Base-by-base conservation (phyloP, 2,888 invertebrate species). In the Cenopis cana region DNA sequence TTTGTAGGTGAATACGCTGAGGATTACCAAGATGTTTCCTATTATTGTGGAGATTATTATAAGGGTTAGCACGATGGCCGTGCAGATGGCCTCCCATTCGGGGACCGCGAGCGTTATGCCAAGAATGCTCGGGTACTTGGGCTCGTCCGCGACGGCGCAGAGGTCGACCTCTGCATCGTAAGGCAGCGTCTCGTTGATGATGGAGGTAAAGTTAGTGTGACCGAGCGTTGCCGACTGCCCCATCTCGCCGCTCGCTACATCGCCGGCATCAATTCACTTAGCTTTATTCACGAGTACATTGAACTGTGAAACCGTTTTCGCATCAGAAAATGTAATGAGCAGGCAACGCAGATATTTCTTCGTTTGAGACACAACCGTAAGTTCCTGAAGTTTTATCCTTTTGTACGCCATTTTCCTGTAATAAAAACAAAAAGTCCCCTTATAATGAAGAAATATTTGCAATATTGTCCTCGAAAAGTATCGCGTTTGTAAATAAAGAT, bases 1-100 rank as follows among this genome's bases (percentile, higher is more conserved):
- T 83, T 97, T 96, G 90, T 99, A 98, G 0, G 98, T 98, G 91
- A 99, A 98, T n/a, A 99, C 98, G 83, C 98, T 98, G 52, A 98
- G 94, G 78, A 99, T 98, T 68, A 99, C 99, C 76, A 99, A 93
- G 72, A 97, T 96, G 90, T 99, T 99, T 67, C 99, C 99, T 68
- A 98, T 95, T 73, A 98, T 96, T 33, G 98, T 98, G 75, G 97
- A 95, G 56, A 98, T 94, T 75, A 98, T 98, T 81, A 99, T 97
- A 77, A 98, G 94, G 59, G 97, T 95, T 29, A 98, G 94, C 2
- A 96, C 95, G 75, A 97, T 92, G n/a, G 97, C 96, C 12, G 97
- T 97, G 68, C 96, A 91, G 72, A 96, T 94, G 4, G 97, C 97
- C 86, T 97, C 97, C 97, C 97, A 97, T 88, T 97, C 95, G 46